Evolutionary conservation across 1,140 invertebrate genomes (phyloP), one percentile per base, ranked within the genome.

Genomic region (Eulimnadia texana): DNA sequence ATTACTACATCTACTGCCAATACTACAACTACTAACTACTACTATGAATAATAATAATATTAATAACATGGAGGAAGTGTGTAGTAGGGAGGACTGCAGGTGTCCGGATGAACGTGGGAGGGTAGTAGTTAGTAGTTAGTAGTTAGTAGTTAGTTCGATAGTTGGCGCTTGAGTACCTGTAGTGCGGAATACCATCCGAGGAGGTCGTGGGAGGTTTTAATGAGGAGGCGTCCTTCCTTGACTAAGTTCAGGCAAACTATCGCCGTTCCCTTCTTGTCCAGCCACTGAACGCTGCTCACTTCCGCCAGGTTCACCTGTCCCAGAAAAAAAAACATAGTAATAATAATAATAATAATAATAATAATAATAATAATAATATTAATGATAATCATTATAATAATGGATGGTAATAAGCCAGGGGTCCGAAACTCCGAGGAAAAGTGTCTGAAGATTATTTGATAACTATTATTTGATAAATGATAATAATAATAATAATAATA

Each of bases 301-400:
- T 61, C 60, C 20, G 60, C 60, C 60, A 61, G 53, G 60, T 61
- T 61, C 50, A 61, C 60, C 60, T 61, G 51, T 51, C 33, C 1
- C n/a, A 13, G 2, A 54, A 13, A 24, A 19, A 2, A 1, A 54
- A 54, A 54, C 10, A 54, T 2, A 54, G 23, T 19, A 3, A 19
- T 16, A 3, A 24, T 1, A 3, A 54, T 19, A 20, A 20, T 16
- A 24, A 20, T n/a, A 2, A 54, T 19, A 2, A 54, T n/a, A 50
- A 50, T 19, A 50, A 6, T 50, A 3, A 6, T n/a, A 50, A 50
- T 22, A 50, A 50, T 50, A 19, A 19, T 50, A 6, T 50, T n/a
- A n/a, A n/a, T n/a, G n/a, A n/a, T n/a, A n/a, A n/a, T n/a, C n/a
- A n/a, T n/a, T n/a, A n/a, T n/a, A n/a, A n/a, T n/a, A n/a, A n/a